These are phyloP conservation scores for Meteorus colon DNA, from an alignment of 2,888 invertebrate species.

Conservation along the genomic window DNA sequence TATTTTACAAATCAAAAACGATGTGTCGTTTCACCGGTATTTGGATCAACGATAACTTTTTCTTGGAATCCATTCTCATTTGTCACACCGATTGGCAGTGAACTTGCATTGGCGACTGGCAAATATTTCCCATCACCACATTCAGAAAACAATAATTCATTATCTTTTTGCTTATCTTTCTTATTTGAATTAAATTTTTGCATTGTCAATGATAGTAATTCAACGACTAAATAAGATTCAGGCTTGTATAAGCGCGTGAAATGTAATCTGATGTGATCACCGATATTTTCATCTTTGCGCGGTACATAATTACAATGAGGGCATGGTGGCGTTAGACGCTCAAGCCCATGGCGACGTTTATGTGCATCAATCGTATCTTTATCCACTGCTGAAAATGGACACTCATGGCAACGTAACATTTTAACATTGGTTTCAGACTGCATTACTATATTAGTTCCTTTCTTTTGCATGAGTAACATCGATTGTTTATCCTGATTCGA, in stretches of 20 bases:
- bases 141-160: constrained; percentile 63
- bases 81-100: constrained; percentile 45
- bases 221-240: constrained; percentile 67
- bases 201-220: constrained; percentile 62
- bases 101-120: constrained; percentile 55
- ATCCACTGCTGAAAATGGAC: constrained; percentile 64
- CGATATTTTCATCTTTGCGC: constrained; percentile 66
- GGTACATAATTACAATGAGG: constrained; percentile 70
- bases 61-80: constrained; percentile 57
- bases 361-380: constrained; percentile 66
- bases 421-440: constrained; percentile 48
- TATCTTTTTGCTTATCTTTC: constrained; percentile 55
- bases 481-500: constrained; percentile 68
- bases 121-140: constrained; percentile 62
- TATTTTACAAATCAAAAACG: constrained; percentile 36
- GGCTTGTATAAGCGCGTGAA: constrained; percentile 68
- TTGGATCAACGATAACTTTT: constrained; percentile 66
- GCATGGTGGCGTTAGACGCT: constrained; percentile 66
- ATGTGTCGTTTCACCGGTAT: constrained; percentile 67
- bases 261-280: constrained; percentile 66
- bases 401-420: constrained; percentile 60
- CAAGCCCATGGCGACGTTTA: constrained; percentile 67
- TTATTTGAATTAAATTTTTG: constrained; percentile 51
- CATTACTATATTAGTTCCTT: constrained; percentile 50
- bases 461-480: constrained; percentile 62